Percentiles rank a stretch among this genome's conserved stretches.
These are phyloP conservation scores for Autographa pulchrina DNA, from an alignment of 2,888 invertebrate species.

Conservation along the genomic window DNA sequence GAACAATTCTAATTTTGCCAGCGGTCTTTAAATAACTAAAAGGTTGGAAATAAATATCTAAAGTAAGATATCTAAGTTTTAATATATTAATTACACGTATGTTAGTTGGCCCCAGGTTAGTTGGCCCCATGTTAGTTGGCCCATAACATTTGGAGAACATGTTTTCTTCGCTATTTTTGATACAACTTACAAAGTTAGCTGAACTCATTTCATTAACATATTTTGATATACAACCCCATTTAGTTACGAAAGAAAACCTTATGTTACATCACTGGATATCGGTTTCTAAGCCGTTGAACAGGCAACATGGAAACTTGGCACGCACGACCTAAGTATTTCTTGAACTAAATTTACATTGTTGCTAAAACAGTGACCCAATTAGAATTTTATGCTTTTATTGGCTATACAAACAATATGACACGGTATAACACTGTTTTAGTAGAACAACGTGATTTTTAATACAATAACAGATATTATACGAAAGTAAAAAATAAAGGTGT, in stretches of 20 bases:
- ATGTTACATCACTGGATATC: slow-evolving; percentile 7
- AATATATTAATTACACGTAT: too few species aligned
- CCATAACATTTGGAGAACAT: not conserved
- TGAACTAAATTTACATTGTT: slow-evolving; percentile 8
- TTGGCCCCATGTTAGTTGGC: not conserved
- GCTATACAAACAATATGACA: not conserved
- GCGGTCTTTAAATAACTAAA: not conserved
- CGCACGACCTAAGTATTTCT: not conserved
- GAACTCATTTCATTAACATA: not conserved
- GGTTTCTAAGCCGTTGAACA: slow-evolving; percentile 6
- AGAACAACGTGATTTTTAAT: not conserved
- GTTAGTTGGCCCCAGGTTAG: not conserved
- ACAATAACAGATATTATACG: slow-evolving; percentile 47
- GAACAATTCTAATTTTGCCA: not conserved
- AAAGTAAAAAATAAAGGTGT: slow-evolving; percentile 69
- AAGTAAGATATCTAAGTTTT: not conserved
- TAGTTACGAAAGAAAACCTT: slow-evolving; percentile 6
- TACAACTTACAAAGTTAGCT: not conserved
- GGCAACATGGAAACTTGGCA: slow-evolving; percentile 7
- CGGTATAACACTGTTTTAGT: not conserved
- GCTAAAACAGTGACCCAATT: slow-evolving; percentile 7
- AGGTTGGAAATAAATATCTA: not conserved
- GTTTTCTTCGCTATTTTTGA: not conserved
- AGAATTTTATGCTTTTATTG: slow-evolving; percentile 2
- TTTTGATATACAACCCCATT: not conserved